phyloP scores from a whole-genome alignment of 2,888 invertebrate species.

The Athetis lepigone region DNA sequence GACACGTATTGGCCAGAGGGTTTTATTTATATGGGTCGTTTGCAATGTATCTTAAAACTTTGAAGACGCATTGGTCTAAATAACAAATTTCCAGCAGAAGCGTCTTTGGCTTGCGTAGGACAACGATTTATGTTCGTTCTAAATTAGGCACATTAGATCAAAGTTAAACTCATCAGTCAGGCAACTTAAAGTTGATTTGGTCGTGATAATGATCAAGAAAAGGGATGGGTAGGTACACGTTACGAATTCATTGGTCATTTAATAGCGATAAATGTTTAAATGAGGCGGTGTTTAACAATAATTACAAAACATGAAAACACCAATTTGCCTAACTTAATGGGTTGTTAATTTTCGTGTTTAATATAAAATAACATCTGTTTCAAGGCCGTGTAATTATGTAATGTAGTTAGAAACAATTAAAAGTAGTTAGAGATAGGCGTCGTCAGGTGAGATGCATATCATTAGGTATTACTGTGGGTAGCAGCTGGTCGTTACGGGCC shows the following conservation, averaged over 20 bases:
- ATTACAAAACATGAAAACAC: conserved; percentile 4
- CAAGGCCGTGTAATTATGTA: conserved; percentile 28
- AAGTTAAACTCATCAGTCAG: conserved; percentile 21
- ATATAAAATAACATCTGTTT: conserved; percentile 10
- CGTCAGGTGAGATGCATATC: conserved; percentile 64
- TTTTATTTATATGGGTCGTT: conserved; percentile 56
- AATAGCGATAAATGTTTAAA: not conserved
- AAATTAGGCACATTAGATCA: conserved; percentile 20
- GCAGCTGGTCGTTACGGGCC: conserved; percentile 69
- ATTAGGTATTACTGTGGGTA: conserved; percentile 64
- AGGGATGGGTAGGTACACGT: not conserved
- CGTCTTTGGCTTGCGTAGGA: conserved; percentile 22
- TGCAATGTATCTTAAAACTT: conserved; percentile 53
- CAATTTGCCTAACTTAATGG: conserved; percentile 23
- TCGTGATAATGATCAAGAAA: not conserved
- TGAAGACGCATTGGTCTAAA: conserved; percentile 42
- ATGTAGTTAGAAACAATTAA: conserved; percentile 39
- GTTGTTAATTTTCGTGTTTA: conserved; percentile 33
- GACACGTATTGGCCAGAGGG: conserved; percentile 55
- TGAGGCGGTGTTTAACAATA: not conserved
- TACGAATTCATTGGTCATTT: not conserved
- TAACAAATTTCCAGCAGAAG: conserved; percentile 45
- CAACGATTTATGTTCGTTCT: conserved; percentile 27
- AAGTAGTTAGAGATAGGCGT: conserved; percentile 32
- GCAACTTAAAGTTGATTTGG: not conserved